phyloP scores from a whole-genome alignment of 2,888 invertebrate species.

The Eupithecia dodoneata region DNA sequence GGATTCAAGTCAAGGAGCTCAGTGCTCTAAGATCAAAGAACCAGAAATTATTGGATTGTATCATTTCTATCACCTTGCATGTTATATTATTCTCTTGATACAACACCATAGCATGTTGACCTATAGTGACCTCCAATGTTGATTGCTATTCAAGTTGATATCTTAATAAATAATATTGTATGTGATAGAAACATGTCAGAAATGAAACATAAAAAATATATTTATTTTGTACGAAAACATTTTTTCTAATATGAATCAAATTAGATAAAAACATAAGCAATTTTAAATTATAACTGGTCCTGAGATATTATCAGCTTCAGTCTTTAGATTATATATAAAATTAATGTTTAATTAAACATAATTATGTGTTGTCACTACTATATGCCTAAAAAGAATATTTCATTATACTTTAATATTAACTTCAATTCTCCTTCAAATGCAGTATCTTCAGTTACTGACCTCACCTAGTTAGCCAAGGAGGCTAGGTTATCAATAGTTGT shows the following conservation, averaged over 20 bases:
- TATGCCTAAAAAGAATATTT: not conserved
- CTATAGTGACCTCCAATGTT: conserved; percentile 50
- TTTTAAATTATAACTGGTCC: not conserved
- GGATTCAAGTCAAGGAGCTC: not conserved
- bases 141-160: conserved; percentile 11
- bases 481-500: conserved; percentile 52
- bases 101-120: conserved; percentile 39
- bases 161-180: not conserved
- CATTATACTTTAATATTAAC: not conserved
- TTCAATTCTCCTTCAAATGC: conserved; percentile 1
- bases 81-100: not conserved
- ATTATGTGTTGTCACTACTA: not conserved
- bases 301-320: not conserved
- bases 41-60: not conserved
- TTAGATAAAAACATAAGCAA: not conserved
- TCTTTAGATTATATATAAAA: not conserved
- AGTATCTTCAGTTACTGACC: conserved; percentile 50
- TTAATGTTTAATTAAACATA: not conserved
- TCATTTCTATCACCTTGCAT: not conserved
- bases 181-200: not conserved
- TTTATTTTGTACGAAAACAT: not conserved
- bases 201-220: not conserved
- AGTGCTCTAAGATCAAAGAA: not conserved
- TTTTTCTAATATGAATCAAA: not conserved
- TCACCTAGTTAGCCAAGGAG: conserved; percentile 48